These are phyloP conservation scores for Blastomussa wellsi DNA, from an alignment of 92 coral and sea anemone species.

Conservation along the genomic window DNA sequence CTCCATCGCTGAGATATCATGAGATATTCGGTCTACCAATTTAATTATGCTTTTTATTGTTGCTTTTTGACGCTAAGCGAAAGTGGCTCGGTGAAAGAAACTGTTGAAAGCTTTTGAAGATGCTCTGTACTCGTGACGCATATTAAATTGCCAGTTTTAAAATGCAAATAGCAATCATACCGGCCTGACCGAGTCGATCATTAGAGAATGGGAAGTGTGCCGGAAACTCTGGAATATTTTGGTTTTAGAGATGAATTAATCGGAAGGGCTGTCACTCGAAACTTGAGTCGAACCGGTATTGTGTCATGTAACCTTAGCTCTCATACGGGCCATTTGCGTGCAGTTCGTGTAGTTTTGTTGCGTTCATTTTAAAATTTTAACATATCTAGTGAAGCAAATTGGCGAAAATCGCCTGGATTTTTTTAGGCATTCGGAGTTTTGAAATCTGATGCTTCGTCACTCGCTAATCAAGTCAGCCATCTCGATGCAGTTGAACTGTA, in stretches of 20 bases:
- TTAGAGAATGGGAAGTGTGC: not conserved
- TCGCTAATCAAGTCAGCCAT: not conserved
- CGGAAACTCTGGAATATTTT: not conserved
- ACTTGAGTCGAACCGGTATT: slow-evolving; percentile 7
- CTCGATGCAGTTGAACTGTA: slow-evolving; percentile 15
- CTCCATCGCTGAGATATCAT: not conserved
- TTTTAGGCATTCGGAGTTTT: not conserved
- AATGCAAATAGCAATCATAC: not conserved
- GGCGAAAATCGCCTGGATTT: not conserved
- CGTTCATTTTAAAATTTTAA: not conserved
- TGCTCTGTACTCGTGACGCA: not conserved
- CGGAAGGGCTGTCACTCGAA: slow-evolving; percentile 2
- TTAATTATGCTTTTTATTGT: not conserved
- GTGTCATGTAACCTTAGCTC: not conserved
- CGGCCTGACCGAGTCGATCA: not conserved
- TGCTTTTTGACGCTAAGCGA: not conserved
- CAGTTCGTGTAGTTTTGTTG: not conserved
- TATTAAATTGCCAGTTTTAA: not conserved
- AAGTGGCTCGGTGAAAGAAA: not conserved
- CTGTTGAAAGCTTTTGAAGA: not conserved
- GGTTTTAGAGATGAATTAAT: not conserved
- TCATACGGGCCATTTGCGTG: not conserved
- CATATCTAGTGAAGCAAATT: not conserved
- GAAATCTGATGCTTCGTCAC: not conserved
- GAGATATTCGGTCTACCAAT: not conserved